phyloP scores from a whole-genome alignment of 2,113 vertebrate genomes.

The Silurus asotus region DNA sequence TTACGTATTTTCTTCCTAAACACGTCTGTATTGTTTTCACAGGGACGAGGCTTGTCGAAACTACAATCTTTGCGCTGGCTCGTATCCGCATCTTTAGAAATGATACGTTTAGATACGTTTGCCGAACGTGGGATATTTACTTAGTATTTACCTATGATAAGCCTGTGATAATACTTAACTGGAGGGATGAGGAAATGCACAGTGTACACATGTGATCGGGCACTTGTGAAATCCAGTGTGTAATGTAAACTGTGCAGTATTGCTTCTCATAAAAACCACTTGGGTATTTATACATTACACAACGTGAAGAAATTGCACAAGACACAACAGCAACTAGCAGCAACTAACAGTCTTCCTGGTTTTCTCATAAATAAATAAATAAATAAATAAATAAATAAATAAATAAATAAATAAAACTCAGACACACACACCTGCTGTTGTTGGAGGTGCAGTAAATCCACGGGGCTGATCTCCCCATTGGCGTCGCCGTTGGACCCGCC shows the following conservation, averaged over 20 bases:
- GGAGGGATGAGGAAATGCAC: constrained; percentile 33
- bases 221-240: constrained; percentile 27
- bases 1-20: background rate
- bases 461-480: constrained; percentile 93
- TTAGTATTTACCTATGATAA: constrained; percentile 23
- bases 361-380: constrained; percentile 38
- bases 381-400: constrained; percentile 1
- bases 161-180: constrained; percentile 31
- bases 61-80: background rate
- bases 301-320: constrained; percentile 46
- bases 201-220: constrained; percentile 11
- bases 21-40: background rate
- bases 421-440: constrained; percentile 88
- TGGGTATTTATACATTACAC: constrained; percentile 45
- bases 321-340: constrained; percentile 39
- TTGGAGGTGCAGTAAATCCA: constrained; percentile 95
- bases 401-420: background rate
- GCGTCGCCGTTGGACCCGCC: constrained; percentile 79
- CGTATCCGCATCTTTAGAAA: background rate
- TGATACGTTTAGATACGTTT: background rate
- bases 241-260: constrained; percentile 36
- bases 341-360: constrained; percentile 32
- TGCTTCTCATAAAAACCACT: constrained; percentile 31
- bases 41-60: constrained; percentile 3
- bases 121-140: constrained; percentile 34